These are phyloP conservation scores for Xyrauchen texanus DNA, from an alignment of 2,113 vertebrate species.

Conservation along the genomic window DNA sequence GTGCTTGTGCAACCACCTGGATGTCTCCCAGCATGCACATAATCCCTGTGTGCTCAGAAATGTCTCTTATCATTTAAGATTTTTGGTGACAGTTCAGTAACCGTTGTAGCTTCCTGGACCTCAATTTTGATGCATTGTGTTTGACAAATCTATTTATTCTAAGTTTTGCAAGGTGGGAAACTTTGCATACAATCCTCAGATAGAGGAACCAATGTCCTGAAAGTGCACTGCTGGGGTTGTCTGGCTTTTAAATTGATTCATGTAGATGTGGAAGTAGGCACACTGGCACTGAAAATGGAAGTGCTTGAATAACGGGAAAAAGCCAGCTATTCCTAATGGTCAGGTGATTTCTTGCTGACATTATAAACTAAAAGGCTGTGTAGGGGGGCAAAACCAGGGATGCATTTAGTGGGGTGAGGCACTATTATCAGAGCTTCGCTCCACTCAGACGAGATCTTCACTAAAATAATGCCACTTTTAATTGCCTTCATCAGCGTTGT, in stretches of 20 bases:
- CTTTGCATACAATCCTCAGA: not conserved
- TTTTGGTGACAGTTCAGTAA: not conserved
- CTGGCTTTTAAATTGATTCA: not conserved
- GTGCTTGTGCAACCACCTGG: conserved; percentile 45
- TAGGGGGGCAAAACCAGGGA: not conserved
- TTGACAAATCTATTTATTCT: not conserved
- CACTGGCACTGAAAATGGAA: conserved; percentile 1
- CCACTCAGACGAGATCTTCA: conserved; percentile 17
- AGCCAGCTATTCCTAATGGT: not conserved
- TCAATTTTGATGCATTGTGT: not conserved
- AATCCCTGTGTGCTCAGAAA: not conserved
- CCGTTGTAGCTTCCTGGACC: not conserved
- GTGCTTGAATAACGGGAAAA: conserved; percentile 1
- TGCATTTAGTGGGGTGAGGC: conserved; percentile 18
- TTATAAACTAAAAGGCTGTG: conserved; percentile 42
- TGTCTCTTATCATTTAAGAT: not conserved
- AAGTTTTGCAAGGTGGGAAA: not conserved
- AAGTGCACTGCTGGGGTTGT: conserved; percentile 7
- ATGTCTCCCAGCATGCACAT: conserved; percentile 5
- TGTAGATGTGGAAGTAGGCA: not conserved
- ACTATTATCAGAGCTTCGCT: conserved; percentile 29
- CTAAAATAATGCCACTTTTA: conserved; percentile 57
- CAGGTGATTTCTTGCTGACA: conserved; percentile 35
- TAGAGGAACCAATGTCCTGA: not conserved
- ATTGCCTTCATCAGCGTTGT: conserved; percentile 74